A percentile compares a stretch with the other conserved stretches of the same genome.
Evolutionary conservation across 2,797 vertebrate genomes (phyloP).

Genomic region (Poeciliopsis presidionis): DNA sequence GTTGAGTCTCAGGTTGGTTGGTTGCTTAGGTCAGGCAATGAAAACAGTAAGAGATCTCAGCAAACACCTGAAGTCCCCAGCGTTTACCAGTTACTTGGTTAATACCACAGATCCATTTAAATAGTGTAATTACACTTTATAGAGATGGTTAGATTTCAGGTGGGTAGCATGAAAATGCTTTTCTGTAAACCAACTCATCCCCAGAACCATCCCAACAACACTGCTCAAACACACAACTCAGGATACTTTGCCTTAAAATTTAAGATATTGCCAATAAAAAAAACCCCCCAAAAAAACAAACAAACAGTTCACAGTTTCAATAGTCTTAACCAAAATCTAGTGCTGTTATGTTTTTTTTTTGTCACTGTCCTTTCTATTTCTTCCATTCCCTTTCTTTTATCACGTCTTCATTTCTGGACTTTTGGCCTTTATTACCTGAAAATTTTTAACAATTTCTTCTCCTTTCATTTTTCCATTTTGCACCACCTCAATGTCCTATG

Average conservation of each 20-base stretch:
- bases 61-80: background rate
- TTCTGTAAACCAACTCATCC: background rate
- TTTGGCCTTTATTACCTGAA: background rate
- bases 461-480: conserved; percentile 3
- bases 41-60: conserved; percentile 6
- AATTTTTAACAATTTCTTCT: conserved; percentile 11
- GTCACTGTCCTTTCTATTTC: conserved; percentile 1
- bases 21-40: background rate
- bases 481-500: conserved; percentile 6
- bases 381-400: conserved; percentile 7
- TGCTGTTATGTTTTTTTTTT: background rate
- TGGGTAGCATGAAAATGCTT: background rate
- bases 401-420: background rate
- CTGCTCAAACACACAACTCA: background rate
- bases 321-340: conserved; percentile 6
- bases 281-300: background rate
- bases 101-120: conserved; percentile 25
- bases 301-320: background rate
- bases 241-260: background rate
- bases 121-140: conserved; percentile 29
- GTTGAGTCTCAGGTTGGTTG: conserved; percentile 3
- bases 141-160: background rate
- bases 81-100: conserved; percentile 9
- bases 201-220: background rate
- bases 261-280: background rate